These are phyloP conservation scores for Lota lota DNA, from an alignment of 2,113 vertebrate genomes.

Conservation along the genomic window DNA sequence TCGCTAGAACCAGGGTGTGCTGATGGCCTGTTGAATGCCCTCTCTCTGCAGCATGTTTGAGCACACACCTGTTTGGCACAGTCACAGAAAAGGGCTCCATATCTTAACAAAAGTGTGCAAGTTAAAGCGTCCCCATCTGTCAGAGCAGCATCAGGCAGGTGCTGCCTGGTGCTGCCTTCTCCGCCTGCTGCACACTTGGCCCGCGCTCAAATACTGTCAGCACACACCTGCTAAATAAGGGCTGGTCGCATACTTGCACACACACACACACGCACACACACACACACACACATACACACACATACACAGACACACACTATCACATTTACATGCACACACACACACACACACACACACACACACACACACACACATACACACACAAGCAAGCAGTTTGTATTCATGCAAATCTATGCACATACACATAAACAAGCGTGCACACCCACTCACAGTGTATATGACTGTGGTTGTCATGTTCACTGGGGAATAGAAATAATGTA, in stretches of 20 bases:
- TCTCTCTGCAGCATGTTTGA: slow-evolving; percentile 61
- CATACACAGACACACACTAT: slow-evolving; percentile 19
- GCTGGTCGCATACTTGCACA: slow-evolving; percentile 53
- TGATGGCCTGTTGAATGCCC: neutral
- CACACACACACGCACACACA: slow-evolving; percentile 18
- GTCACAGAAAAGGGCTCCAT: slow-evolving; percentile 59
- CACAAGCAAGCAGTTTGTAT: neutral
- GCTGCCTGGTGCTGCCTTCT: slow-evolving; percentile 59
- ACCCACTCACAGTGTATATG: no score
- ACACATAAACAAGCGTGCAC: no score
- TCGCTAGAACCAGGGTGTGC: no score
- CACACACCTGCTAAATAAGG: slow-evolving; percentile 80
- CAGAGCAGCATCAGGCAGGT: slow-evolving; percentile 70
- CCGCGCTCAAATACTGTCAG: slow-evolving; percentile 76
- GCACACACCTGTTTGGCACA: slow-evolving; percentile 77
- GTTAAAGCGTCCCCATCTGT: slow-evolving; percentile 83
- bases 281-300: neutral
- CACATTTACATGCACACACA: slow-evolving; percentile 8
- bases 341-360: neutral
- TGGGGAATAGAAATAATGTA: no score
- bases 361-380: neutral
- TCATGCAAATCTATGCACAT: no score
- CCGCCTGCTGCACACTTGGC: slow-evolving; percentile 73
- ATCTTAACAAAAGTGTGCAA: slow-evolving; percentile 80
- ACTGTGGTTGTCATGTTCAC: no score